Conservation (phyloP, 2,888 invertebrate species). For the Euclidia mi region DNA sequence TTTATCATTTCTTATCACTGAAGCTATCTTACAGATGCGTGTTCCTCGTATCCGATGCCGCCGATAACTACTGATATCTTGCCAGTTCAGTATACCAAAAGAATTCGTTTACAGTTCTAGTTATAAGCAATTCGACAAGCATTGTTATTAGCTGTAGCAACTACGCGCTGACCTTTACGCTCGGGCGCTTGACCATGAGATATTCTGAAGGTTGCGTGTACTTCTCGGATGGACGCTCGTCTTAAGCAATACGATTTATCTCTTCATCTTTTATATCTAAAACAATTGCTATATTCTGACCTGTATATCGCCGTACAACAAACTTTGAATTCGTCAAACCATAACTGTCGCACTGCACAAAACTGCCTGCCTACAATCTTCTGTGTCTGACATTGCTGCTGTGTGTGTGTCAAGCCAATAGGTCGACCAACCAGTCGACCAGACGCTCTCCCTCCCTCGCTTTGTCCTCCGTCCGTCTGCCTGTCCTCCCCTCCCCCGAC, state of each 20-base stretch:
- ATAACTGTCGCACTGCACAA: constrained; percentile 68
- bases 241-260: constrained; percentile 28
- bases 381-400: constrained; percentile 75
- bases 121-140: constrained; percentile 62
- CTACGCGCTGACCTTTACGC: constrained; percentile 81
- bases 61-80: constrained; percentile 59
- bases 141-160: constrained; percentile 74
- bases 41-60: constrained; percentile 59
- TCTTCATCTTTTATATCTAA: constrained; percentile 14
- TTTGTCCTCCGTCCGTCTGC: constrained; percentile 82
- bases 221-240: constrained; percentile 65
- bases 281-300: constrained; percentile 10
- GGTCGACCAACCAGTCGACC: constrained; percentile 89
- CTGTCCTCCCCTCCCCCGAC: constrained; percentile 66
- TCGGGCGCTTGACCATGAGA: constrained; percentile 83
- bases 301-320: constrained; percentile 29
- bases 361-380: constrained; percentile 80
- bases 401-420: constrained; percentile 82
- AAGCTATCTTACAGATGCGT: constrained; percentile 59
- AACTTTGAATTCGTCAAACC: constrained; percentile 41
- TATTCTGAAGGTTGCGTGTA: constrained; percentile 80
- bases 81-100: constrained; percentile 51
- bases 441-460: constrained; percentile 86
- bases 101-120: constrained; percentile 54
- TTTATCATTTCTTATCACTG: constrained; percentile 52